phyloP scores from a whole-genome alignment of 2,797 vertebrate genomes.

The Sebastes kiyomatsui region DNA sequence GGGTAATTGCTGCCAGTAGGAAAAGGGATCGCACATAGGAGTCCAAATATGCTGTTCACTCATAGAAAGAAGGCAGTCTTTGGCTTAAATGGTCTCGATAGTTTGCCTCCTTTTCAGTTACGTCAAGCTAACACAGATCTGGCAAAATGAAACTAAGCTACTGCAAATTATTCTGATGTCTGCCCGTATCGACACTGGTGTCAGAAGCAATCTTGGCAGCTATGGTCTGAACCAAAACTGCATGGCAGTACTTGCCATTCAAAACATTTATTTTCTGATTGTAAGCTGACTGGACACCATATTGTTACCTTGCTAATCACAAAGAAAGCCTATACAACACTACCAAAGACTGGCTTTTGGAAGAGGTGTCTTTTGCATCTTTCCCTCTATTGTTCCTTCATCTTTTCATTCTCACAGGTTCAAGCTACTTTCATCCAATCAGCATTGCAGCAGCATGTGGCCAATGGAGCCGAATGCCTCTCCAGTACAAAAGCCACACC shows the following conservation, averaged over 20 bases:
- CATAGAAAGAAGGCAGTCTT: neutral
- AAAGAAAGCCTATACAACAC: neutral
- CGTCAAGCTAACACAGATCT: neutral
- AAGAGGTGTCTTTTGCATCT: neutral
- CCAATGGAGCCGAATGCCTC: neutral
- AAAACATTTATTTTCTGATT: neutral
- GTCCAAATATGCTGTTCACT: neutral
- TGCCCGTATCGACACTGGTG: neutral
- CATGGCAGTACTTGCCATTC: neutral
- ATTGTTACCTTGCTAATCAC: neutral
- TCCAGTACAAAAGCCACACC: neutral
- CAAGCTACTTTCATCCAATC: neutral
- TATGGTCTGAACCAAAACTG: neutral
- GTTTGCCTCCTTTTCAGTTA: neutral
- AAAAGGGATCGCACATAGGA: neutral
- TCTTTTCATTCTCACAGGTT: slow-evolving; percentile 6
- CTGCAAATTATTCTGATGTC: neutral
- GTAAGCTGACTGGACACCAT: neutral
- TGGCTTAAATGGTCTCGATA: neutral
- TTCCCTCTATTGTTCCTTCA: slow-evolving; percentile 3
- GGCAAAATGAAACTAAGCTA: neutral
- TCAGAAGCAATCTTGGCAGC: neutral
- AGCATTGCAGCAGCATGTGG: neutral
- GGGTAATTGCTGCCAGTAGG: neutral
- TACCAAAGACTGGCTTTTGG: neutral